Percentiles rank a stretch among this genome's conserved stretches.
phyloP scores from a whole-genome alignment of 2,113 vertebrate genomes.

The Etheostoma spectabile region DNA sequence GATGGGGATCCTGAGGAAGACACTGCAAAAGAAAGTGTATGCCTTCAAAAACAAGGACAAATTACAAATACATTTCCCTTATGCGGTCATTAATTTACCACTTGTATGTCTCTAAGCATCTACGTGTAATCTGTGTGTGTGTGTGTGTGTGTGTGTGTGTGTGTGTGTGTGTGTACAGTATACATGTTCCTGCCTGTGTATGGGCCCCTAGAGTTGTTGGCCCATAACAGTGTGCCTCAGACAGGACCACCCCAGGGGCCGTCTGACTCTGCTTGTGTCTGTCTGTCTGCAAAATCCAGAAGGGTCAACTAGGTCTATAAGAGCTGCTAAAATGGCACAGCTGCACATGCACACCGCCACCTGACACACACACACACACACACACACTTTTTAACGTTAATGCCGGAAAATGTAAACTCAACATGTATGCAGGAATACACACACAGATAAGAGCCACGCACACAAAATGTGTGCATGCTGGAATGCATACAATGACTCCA shows the following conservation, averaged over 20 bases:
- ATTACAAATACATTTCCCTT: not conserved
- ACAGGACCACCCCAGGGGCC: slow-evolving; percentile 79
- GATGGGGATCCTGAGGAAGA: not conserved
- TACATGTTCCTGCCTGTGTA: slow-evolving; percentile 64
- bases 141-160: slow-evolving; percentile 30
- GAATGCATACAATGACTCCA: slow-evolving; percentile 68
- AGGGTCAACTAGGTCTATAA: slow-evolving; percentile 78
- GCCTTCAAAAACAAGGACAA: not conserved
- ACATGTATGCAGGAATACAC: slow-evolving; percentile 13
- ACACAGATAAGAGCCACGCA: slow-evolving; percentile 48
- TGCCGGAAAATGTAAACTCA: slow-evolving; percentile 16
- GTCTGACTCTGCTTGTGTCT: slow-evolving; percentile 77
- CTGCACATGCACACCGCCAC: slow-evolving; percentile 65
- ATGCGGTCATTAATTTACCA: not conserved
- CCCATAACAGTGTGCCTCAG: slow-evolving; percentile 72
- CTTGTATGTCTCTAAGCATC: not conserved
- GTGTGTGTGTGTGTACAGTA: slow-evolving; percentile 52
- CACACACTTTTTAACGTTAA: not conserved
- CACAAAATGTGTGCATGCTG: slow-evolving; percentile 56
- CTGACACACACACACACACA: slow-evolving; percentile 39
- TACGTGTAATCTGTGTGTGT: slow-evolving; percentile 2
- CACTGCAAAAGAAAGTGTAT: not conserved
- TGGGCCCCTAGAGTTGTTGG: slow-evolving; percentile 68
- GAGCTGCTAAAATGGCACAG: slow-evolving; percentile 64
- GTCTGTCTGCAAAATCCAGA: slow-evolving; percentile 67